Base-by-base conservation (phyloP, 2,113 vertebrate genomes). In the Carassius carassius region DNA sequence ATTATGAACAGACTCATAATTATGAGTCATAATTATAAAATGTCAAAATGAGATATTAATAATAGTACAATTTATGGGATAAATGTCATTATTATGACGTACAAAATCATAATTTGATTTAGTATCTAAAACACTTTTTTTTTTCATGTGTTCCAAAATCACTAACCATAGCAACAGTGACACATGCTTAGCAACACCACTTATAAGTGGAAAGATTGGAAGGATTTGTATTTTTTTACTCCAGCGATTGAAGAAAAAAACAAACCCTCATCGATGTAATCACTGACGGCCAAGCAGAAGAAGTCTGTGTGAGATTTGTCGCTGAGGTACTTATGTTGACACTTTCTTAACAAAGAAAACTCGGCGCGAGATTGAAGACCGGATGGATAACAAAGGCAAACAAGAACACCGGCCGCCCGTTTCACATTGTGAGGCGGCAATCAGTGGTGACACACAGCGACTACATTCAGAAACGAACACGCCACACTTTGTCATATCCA, bases 321-420 rank as follows among this genome's bases (percentile, higher is more conserved):
- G 6, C 23, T 7, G 35, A n/a, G n/a, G n/a, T 14, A 19, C 44
- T 78, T 60, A 2, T 44, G 77, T 41, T 62, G 77, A 62, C 54
- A 41, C 77, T 69, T 81, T 49, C 41, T 76, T 54, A 76, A 54
- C 74, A 81, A 81, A 54, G 41, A 67, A 21, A 81, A 29, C 3
- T 8, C 58, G 44, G 37, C 8, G 23, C 19, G 4, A 14, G 78
- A 81, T 81, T 81, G 78, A 81, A 44, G 23, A 51, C 41, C 25
- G 37, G 17, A 49, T 16, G 9, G 78, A 69, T 81, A 69, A 81
- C 16, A 67, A 69, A 81, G 25, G 63, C 62, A 81, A 81, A 81
- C 60, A 80, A 11, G n/a, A 63, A 19, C 9, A 37, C 37, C 16
- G 58, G 58, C 37, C 37, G 14, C 2, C 37, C 76, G 11, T 23